Conservation (phyloP, 1,140 invertebrate genomes). For the Panagrolaimus sp. region DNA sequence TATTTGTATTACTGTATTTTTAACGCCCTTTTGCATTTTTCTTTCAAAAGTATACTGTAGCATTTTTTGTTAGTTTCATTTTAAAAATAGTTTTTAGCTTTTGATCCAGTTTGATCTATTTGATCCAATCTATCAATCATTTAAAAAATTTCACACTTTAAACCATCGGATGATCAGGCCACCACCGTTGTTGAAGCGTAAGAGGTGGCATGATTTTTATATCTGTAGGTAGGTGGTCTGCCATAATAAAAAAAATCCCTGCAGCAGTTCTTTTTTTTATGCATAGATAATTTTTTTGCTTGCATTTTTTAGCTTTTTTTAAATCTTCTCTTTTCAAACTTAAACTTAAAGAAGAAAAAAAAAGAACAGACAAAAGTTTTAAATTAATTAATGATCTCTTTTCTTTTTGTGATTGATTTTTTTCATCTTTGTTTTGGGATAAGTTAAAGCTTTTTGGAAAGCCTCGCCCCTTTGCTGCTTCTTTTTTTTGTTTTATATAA, state of each 20-base stretch:
- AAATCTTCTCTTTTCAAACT: not conserved
- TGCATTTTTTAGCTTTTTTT: not conserved
- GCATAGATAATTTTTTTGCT: no score
- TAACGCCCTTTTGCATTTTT: slow-evolving; percentile 30
- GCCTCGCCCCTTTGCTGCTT: not conserved
- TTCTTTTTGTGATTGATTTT: not conserved
- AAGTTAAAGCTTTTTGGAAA: not conserved
- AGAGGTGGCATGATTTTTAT: no score
- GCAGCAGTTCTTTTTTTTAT: no score
- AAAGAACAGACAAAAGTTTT: not conserved
- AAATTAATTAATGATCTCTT: no score
- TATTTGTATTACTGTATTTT: not conserved
- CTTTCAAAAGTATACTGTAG: slow-evolving; percentile 19
- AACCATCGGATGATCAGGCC: no score
- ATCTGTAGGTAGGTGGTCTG: no score
- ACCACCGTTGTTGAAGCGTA: no score
- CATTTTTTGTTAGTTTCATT: not conserved
- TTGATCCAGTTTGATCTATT: not conserved
- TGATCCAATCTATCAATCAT: not conserved
- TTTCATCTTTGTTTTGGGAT: not conserved
- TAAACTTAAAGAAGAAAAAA: no score
- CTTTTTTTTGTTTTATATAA: no score
- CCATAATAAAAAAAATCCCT: no score
- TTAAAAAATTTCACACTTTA: not conserved
- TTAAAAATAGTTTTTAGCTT: not conserved